Conservation (phyloP, 2,797 vertebrate species). For the Malacoraja senta region DNA sequence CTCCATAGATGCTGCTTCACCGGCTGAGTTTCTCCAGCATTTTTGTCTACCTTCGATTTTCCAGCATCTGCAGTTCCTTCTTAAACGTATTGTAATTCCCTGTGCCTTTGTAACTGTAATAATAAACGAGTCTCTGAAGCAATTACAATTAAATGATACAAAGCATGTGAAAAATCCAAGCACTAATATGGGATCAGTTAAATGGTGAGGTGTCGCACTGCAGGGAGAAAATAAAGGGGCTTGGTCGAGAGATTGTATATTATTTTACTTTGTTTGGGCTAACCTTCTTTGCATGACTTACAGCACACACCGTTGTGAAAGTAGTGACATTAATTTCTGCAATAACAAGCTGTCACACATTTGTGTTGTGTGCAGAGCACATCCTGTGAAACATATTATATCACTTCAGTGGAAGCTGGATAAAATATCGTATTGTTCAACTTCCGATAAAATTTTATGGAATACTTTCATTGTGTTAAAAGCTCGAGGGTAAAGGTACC, state of each 20-base stretch:
- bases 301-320: background rate
- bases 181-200: background rate
- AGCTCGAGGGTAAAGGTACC: background rate
- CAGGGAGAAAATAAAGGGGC: background rate
- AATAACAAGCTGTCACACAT: background rate
- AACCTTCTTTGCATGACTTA: background rate
- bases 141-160: background rate
- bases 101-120: background rate
- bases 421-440: slow-evolving; percentile 10
- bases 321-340: background rate
- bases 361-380: background rate
- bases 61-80: no score
- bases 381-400: slow-evolving; percentile 6
- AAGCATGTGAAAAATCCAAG: background rate
- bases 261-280: background rate
- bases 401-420: background rate
- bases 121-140: background rate
- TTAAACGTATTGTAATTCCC: background rate
- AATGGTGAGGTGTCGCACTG: background rate
- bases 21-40: no score
- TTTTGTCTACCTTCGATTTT: no score
- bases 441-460: slow-evolving; percentile 9
- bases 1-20: no score
- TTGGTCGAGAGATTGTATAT: background rate
- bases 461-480: slow-evolving; percentile 11